phyloP scores from a whole-genome alignment of 1,140 invertebrate genomes.

The silkworm (Bombyx mori) region DNA sequence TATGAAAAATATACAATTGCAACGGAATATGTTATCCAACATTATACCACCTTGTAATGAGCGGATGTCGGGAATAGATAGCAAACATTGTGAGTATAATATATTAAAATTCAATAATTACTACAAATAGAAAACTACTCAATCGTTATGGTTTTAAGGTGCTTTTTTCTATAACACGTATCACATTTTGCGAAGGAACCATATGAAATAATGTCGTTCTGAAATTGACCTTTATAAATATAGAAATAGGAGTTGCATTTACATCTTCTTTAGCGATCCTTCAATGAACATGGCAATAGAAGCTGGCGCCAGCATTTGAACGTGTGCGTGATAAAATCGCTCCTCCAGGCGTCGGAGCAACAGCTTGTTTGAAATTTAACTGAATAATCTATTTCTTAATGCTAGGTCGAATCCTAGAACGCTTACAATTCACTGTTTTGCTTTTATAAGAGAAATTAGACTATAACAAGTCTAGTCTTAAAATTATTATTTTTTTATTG shows the following conservation, averaged over 20 bases:
- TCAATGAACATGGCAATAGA: constrained; percentile 47
- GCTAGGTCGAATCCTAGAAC: neutral
- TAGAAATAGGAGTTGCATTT: constrained; percentile 49
- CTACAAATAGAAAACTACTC: constrained; percentile 22
- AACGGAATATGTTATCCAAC: constrained; percentile 17
- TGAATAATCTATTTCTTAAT: constrained; percentile 21
- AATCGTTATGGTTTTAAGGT: constrained; percentile 6
- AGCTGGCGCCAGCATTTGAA: constrained; percentile 52
- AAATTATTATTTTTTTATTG: too few relatives aligned
- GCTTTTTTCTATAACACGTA: neutral
- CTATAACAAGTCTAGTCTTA: too few relatives aligned
- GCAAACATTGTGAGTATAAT: constrained; percentile 47
- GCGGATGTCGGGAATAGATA: constrained; percentile 60
- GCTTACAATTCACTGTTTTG: too few relatives aligned
- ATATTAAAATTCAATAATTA: constrained; percentile 43
- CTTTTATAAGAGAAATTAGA: too few relatives aligned
- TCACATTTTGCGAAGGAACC: constrained; percentile 8
- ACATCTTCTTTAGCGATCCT: constrained; percentile 21
- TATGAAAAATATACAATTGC: too few relatives aligned
- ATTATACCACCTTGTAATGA: constrained; percentile 65
- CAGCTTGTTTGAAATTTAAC: constrained; percentile 41
- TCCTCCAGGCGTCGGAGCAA: constrained; percentile 34
- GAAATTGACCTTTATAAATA: constrained; percentile 47
- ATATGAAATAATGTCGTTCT: constrained; percentile 35
- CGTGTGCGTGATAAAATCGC: constrained; percentile 49